Evolutionary conservation across 1,140 invertebrate genomes (phyloP), one percentile per base, ranked within the genome.

Genomic region (Drosophila repletoides): DNA sequence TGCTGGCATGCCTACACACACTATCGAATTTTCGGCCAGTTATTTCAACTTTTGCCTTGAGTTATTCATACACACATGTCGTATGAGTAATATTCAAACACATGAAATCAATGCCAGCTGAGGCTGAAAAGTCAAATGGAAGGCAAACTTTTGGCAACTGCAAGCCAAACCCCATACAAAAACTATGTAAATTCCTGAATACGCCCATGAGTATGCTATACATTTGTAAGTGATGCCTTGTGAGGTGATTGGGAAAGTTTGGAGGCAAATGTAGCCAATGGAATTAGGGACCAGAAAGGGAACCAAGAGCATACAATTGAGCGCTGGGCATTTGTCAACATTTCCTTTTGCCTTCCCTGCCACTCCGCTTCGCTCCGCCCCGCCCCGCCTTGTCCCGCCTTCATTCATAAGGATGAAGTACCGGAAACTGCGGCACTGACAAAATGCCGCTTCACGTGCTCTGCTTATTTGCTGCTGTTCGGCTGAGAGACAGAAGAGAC

Each of bases 381-480:
- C 14, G 9, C 12, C 2, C 15, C 5, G 3, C 1, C 14, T 3
- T 10, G 9, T 43, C 9, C 10, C 15, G n/a, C n/a, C n/a, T n/a
- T n/a, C 45, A 34, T 51, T 51, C 56, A 67, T 40, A 64, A 69
- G 40, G 45, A 33, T 49, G 19, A 59, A 51, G 33, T 26, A 36
- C 58, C 58, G 66, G 59, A 68, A 58, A 41, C 59, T 69, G 59
- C 26, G 45, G 52, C 59, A 72, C 66, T 72, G 70, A 72, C 65
- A 69, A 70, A 68, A 72, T 64, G 69, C 36, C 51, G 45, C 51
- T 72, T 69, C 45, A 69, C 55, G 64, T 72, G 69, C 58, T 34
- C 17, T 24, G 33, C 46, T 59, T 64, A 63, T 70, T 48, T 49
- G 40, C 22, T 9, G 29, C 46, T 48, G n/a, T 19, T 33, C 17